Percentiles rank a stretch among this genome's conserved stretches.
Conservation (phyloP, 2,888 invertebrate genomes). For the Trilocha varians region DNA sequence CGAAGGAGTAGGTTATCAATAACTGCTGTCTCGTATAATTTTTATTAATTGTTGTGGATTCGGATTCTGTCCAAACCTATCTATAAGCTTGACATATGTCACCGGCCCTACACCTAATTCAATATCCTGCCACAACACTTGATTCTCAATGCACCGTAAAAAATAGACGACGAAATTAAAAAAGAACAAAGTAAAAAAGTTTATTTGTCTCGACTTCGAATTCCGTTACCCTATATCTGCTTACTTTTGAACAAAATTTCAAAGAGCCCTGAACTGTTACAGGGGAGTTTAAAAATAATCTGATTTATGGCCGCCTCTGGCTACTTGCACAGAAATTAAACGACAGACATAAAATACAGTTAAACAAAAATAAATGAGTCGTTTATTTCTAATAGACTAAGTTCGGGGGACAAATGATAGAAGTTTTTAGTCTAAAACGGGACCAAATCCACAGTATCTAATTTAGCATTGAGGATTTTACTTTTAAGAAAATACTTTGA, state of each 20-base stretch:
- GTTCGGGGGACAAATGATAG: neutral
- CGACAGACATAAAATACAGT: slow-evolving; percentile 19
- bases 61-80: no score
- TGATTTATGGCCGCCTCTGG: slow-evolving; percentile 30
- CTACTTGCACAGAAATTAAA: slow-evolving; percentile 24
- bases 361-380: slow-evolving; percentile 7
- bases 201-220: neutral
- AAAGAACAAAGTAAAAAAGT: neutral
- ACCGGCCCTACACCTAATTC: neutral
- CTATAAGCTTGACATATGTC: no score
- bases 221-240: neutral
- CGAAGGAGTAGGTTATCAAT: no score
- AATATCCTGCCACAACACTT: neutral
- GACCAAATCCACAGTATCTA: no score
- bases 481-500: no score
- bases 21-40: no score
- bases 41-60: no score
- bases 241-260: slow-evolving; percentile 12
- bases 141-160: neutral
- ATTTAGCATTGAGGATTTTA: no score
- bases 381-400: slow-evolving; percentile 3
- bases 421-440: neutral
- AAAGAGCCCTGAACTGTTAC: slow-evolving; percentile 26
- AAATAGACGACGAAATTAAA: neutral
- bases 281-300: slow-evolving; percentile 40